Base-by-base conservation (phyloP, 1,140 invertebrate species). In the Saccostrea echinata region DNA sequence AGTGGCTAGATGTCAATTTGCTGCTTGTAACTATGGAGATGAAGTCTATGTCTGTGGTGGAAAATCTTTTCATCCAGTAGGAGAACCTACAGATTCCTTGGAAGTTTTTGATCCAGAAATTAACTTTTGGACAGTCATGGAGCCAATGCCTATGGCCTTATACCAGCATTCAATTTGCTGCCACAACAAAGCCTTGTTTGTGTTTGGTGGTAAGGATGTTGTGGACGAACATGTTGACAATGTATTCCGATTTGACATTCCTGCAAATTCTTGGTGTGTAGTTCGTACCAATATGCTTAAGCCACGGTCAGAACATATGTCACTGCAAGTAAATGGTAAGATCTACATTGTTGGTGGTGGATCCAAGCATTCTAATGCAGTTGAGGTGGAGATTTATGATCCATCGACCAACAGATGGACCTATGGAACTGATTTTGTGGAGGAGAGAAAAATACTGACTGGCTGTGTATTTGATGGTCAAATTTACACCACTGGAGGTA, bases 21-120 rank as follows among this genome's bases (percentile, higher is more conserved):
- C 92, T 0, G 91, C 90, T 0, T 88, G 90, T 51, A 76, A 43
- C 12, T 27, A 80, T 33, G 87, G 87, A 6, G 87, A 88, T 8
- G 88, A 80, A 21, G 90, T 94, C n/a, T 92, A 88, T 80, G 93
- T 91, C 0, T 91, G 91, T 35, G 93, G 93, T 33, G 93, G 93
- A 4, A 93, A 92, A 61, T 21, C 86, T 13, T 84, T 71, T 24
- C 92, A 91, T 88, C 93, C 92, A 6, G 82, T 87, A 11, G 92
- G 90, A 6, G 80, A 84, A 6, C 87, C 92, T 11, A 24, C 91
- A 12, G 89, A 92, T 21, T 85, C 55, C 27, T 88, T 92, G 12
- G 92, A 92, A 84, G 85, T 86, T 13, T 94, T 91, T 86, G 88
- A 92, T 55, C 76, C 89, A 2, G 90, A 91, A 16, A 84, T 84